Evolutionary conservation across 2,797 vertebrate species (phyloP).

Genomic region (Lutra lutra): DNA sequence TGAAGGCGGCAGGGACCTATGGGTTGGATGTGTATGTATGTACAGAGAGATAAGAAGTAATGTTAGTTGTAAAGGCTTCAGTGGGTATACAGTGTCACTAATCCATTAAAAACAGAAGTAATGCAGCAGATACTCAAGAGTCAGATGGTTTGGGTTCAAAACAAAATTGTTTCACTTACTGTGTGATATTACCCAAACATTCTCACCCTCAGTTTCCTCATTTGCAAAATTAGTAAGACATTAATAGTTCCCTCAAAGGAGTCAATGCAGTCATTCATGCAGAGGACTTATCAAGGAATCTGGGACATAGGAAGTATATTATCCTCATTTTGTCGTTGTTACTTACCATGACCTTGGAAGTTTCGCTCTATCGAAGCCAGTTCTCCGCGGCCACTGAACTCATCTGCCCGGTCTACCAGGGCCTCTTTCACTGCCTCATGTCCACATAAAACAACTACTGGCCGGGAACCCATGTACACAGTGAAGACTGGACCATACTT

Average conservation of each 20-base stretch:
- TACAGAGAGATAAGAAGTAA: neutral
- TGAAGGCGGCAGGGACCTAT: neutral
- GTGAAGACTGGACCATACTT: conserved; percentile 87
- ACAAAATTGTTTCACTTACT: neutral
- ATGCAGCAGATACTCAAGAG: neutral
- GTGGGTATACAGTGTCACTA: neutral
- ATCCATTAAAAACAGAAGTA: neutral
- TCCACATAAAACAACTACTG: conserved; percentile 86
- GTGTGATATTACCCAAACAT: neutral
- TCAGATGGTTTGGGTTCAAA: neutral
- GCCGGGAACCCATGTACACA: conserved; percentile 83
- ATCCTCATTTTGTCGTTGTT: neutral
- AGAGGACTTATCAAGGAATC: neutral
- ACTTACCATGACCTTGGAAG: conserved; percentile 86
- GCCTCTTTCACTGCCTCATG: conserved; percentile 86
- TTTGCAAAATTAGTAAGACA: neutral
- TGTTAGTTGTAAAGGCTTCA: neutral
- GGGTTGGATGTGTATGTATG: neutral
- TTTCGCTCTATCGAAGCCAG: conserved; percentile 80
- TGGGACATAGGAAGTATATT: neutral
- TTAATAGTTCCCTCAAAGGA: neutral
- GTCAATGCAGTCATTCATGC: neutral
- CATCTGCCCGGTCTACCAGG: conserved; percentile 84
- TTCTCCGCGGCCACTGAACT: conserved; percentile 85
- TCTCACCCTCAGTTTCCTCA: neutral